Conservation (phyloP, 2,888 invertebrate species). For the Malachius bipustulatus region DNA sequence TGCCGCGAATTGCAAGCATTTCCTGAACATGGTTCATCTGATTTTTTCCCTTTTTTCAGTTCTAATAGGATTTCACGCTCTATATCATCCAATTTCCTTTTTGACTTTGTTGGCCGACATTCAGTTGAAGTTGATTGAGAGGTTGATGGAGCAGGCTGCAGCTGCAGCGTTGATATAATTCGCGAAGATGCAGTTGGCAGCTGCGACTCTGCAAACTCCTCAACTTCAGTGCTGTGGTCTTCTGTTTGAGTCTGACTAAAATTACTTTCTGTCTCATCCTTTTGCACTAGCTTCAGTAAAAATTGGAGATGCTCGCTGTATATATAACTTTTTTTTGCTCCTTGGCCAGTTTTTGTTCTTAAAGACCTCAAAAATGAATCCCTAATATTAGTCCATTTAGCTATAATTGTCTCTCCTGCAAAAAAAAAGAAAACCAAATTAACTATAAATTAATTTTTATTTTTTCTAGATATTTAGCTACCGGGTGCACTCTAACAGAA, state of each 20-base stretch:
- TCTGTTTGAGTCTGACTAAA: constrained; percentile 12
- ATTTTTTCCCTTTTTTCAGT: no score
- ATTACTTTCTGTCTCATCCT: constrained; percentile 14
- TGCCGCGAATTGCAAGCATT: no score
- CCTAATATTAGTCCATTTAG: constrained; percentile 2
- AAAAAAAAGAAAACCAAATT: constrained; percentile 10
- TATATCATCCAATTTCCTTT: constrained; percentile 16
- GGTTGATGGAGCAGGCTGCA: constrained; percentile 13
- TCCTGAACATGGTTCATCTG: no score
- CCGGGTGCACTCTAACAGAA: constrained; percentile 15
- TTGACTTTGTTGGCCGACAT: constrained; percentile 14
- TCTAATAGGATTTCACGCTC: no score
- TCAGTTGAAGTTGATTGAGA: constrained; percentile 16
- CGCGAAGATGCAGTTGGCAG: constrained; percentile 6
- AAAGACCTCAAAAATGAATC: constrained; percentile 10
- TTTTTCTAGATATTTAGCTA: constrained; percentile 18
- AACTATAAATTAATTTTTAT: no score
- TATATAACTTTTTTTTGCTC: constrained; percentile 12
- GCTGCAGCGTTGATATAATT: constrained; percentile 11
- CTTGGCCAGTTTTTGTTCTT: no score
- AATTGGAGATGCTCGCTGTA: constrained; percentile 12
- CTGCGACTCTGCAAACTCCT: constrained; percentile 9
- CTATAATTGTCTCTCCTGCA: constrained; percentile 6
- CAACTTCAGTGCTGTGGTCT: constrained; percentile 11
- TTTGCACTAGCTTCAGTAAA: no score